Evolutionary conservation across 2,888 invertebrate species (phyloP).

Genomic region (Allophyes oxyacanthae): DNA sequence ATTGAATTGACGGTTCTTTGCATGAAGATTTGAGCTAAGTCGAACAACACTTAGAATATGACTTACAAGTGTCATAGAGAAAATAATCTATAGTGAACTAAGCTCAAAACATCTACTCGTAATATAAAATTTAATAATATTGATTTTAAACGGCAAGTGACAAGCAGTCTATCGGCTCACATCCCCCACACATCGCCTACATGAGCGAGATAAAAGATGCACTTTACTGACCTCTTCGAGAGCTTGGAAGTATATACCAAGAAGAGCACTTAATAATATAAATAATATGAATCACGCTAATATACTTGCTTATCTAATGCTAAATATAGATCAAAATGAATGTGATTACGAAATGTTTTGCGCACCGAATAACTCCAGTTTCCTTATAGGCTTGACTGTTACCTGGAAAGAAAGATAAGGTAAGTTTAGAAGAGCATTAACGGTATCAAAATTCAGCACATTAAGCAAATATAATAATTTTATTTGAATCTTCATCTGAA

Average conservation of each 20-base stretch:
- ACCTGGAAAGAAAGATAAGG: constrained; percentile 33
- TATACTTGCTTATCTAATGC: constrained; percentile 31
- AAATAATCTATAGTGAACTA: too few species aligned
- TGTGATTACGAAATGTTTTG: constrained; percentile 8
- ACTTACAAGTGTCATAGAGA: too few species aligned
- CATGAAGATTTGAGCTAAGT: too few species aligned
- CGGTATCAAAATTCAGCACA: not conserved
- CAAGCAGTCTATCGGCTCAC: constrained; percentile 11
- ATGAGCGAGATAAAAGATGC: constrained; percentile 21
- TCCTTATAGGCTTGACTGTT: constrained; percentile 22
- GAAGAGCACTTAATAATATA: constrained; percentile 16
- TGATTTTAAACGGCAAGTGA: constrained; percentile 1
- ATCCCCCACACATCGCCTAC: constrained; percentile 1
- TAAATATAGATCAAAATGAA: constrained; percentile 22
- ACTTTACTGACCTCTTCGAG: constrained; percentile 14
- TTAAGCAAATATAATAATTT: too few species aligned
- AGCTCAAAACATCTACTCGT: too few species aligned
- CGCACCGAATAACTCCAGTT: not conserved
- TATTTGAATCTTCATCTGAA: too few species aligned
- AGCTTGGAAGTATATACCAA: not conserved
- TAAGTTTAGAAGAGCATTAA: not conserved
- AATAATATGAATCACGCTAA: constrained; percentile 33
- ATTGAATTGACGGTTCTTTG: too few species aligned
- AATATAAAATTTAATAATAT: not conserved
- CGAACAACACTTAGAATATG: too few species aligned